A percentile compares a stretch with the other conserved stretches of the same genome.
Conservation (phyloP, 1,140 invertebrate genomes). For the Acyrthosiphon pisum region DNA sequence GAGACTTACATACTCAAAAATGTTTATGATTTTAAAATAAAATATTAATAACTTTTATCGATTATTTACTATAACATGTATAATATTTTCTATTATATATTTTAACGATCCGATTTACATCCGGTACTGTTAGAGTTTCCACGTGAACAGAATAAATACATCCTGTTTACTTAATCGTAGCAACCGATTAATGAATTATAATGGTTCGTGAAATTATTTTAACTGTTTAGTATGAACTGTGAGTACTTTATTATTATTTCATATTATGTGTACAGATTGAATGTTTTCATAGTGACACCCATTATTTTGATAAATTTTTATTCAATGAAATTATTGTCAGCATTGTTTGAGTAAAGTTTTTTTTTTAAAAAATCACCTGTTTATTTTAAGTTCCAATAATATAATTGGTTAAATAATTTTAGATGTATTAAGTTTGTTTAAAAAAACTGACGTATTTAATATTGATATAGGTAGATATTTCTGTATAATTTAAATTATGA, state of each 20-base stretch:
- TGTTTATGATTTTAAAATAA: background rate
- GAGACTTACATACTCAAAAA: background rate
- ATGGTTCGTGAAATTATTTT: background rate
- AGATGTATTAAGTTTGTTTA: background rate
- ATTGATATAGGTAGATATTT: background rate
- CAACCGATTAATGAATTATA: background rate
- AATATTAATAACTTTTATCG: background rate
- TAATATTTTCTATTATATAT: conserved; percentile 16
- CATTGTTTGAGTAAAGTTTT: background rate
- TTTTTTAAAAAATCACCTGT: background rate
- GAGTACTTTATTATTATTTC: background rate
- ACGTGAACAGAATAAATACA: background rate
- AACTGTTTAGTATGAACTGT: background rate
- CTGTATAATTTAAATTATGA: no score
- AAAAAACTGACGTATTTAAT: background rate
- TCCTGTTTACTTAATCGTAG: background rate
- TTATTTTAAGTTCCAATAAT: background rate
- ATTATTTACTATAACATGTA: background rate
- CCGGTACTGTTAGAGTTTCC: background rate
- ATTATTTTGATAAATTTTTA: background rate
- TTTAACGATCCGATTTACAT: background rate
- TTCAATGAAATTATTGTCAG: background rate
- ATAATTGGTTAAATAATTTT: background rate
- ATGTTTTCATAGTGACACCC: background rate
- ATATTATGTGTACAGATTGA: background rate